Evolutionary conservation across 2,113 vertebrate genomes (phyloP).

Genomic region (Procavia capensis): DNA sequence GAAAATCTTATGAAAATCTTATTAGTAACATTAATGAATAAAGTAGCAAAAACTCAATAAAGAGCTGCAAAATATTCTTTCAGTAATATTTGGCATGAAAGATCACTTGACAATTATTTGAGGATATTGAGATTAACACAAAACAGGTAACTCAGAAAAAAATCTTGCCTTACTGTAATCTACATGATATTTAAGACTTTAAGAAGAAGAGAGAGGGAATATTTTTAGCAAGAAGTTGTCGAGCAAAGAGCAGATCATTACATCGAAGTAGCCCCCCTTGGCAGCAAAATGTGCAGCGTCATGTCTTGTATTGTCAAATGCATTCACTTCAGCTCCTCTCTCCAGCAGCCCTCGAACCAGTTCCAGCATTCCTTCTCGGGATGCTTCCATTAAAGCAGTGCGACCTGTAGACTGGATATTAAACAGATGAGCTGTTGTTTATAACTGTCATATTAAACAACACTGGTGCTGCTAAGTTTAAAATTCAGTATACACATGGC

Average conservation of each 20-base stretch:
- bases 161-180: neutral
- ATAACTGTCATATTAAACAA: neutral
- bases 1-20: constrained; percentile 35
- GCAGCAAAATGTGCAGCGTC: constrained; percentile 94
- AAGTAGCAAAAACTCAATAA: neutral
- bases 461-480: neutral
- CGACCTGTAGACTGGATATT: constrained; percentile 90
- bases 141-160: neutral
- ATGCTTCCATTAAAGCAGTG: constrained; percentile 94
- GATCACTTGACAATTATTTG: constrained; percentile 7
- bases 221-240: constrained; percentile 2
- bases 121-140: neutral
- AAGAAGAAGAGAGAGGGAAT: neutral
- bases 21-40: neutral
- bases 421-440: neutral
- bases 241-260: constrained; percentile 80
- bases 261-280: constrained; percentile 94
- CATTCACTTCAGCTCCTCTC: constrained; percentile 90
- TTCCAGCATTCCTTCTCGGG: constrained; percentile 87
- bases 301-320: constrained; percentile 88
- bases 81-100: neutral
- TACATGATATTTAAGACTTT: neutral
- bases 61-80: neutral
- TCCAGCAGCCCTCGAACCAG: constrained; percentile 90
- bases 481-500: neutral